Evolutionary conservation across 2,113 vertebrate genomes (phyloP).

Genomic region (Scytalopus superciliaris): DNA sequence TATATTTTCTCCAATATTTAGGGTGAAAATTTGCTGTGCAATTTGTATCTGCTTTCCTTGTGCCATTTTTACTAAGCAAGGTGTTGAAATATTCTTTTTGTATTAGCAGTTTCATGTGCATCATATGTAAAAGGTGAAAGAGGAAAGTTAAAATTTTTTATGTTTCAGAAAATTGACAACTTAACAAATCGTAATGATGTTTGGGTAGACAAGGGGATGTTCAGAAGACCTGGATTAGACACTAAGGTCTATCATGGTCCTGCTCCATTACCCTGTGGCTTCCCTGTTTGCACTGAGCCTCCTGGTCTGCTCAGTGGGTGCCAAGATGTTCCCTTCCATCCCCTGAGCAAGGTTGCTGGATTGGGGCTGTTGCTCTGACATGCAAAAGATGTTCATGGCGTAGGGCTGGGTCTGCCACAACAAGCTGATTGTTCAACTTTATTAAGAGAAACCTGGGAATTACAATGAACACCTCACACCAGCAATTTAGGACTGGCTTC

Average conservation of each 20-base stretch:
- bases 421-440: background rate
- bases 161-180: background rate
- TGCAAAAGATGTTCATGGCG: fast-evolving
- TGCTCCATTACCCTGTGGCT: background rate
- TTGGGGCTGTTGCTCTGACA: background rate
- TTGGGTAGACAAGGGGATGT: background rate
- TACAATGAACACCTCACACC: fast-evolving
- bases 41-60: background rate
- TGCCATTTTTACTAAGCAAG: background rate
- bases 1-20: background rate
- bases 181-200: background rate
- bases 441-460: background rate
- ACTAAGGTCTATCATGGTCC: background rate
- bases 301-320: fast-evolving
- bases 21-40: background rate
- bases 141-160: background rate
- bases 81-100: background rate
- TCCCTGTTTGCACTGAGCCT: background rate
- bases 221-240: background rate
- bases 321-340: fast-evolving
- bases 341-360: background rate
- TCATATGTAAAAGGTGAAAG: background rate
- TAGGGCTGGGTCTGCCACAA: background rate
- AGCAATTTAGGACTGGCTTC: background rate
- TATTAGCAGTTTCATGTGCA: background rate